phyloP scores from a whole-genome alignment of 2,888 invertebrate species.

The Eretmocerus hayati region DNA sequence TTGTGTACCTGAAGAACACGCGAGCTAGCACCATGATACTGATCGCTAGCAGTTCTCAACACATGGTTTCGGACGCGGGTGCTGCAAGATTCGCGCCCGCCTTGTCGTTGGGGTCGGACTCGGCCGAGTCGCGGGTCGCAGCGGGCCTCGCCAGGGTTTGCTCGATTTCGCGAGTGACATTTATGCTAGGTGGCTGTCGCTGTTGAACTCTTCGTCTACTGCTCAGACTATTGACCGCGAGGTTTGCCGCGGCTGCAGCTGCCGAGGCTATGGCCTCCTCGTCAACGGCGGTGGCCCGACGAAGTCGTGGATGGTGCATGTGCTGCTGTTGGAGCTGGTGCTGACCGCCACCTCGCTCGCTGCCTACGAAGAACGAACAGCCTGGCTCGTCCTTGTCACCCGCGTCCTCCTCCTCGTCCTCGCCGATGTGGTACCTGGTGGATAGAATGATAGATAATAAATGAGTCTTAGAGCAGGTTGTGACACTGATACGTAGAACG shows the following conservation, averaged over 20 bases:
- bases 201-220: constrained; percentile 26
- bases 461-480: too few species aligned
- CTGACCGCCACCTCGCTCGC: too few species aligned
- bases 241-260: too few species aligned
- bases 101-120: constrained; percentile 36
- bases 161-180: constrained; percentile 43
- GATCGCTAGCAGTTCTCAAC: too few species aligned
- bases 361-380: constrained; percentile 35
- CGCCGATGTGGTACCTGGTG: constrained; percentile 16
- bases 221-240: neutral
- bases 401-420: constrained; percentile 15
- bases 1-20: too few species aligned
- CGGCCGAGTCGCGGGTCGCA: constrained; percentile 37
- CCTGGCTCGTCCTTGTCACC: constrained; percentile 14
- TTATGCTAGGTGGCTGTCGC: constrained; percentile 37
- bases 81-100: constrained; percentile 36
- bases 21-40: too few species aligned
- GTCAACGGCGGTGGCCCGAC: constrained; percentile 39
- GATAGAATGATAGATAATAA: neutral
- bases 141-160: constrained; percentile 41
- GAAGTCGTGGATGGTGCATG: constrained; percentile 35
- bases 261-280: constrained; percentile 33
- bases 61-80: constrained; percentile 45
- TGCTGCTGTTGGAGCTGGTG: too few species aligned
- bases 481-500: too few species aligned